phyloP scores from a whole-genome alignment of 2,888 invertebrate species.

The Oxyteleia sp. region DNA sequence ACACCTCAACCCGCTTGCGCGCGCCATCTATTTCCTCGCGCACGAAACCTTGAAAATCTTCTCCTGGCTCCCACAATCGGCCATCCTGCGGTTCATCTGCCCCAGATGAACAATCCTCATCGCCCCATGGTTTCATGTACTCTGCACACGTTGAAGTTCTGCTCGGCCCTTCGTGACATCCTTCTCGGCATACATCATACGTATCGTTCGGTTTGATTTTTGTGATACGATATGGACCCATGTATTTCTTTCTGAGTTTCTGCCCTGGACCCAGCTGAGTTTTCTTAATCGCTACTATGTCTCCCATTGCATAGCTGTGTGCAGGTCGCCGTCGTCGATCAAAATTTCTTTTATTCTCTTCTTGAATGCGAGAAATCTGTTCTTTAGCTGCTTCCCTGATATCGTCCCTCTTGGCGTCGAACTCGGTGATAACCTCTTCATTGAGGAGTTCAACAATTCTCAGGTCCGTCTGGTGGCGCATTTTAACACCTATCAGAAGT shows the following conservation, averaged over 20 bases:
- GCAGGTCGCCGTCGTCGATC: constrained; percentile 7
- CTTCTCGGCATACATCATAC: too few species aligned
- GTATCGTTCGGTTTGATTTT: constrained; percentile 16
- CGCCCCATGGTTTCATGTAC: constrained; percentile 34
- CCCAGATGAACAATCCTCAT: constrained; percentile 15
- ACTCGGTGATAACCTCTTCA: too few species aligned
- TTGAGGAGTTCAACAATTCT: not conserved
- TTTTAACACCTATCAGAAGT: too few species aligned
- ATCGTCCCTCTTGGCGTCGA: too few species aligned
- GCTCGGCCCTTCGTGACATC: constrained; percentile 14
- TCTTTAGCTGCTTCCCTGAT: too few species aligned
- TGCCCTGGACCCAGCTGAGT: constrained; percentile 20
- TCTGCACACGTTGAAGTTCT: constrained; percentile 26
- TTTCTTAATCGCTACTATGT: constrained; percentile 81
- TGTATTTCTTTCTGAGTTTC: constrained; percentile 73
- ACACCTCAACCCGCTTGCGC: too few species aligned
- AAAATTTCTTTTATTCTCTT: too few species aligned
- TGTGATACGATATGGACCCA: constrained; percentile 39
- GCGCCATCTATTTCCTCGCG: too few species aligned
- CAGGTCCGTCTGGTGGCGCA: too few species aligned
- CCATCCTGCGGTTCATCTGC: constrained; percentile 41
- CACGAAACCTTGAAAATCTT: too few species aligned
- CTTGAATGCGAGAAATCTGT: too few species aligned
- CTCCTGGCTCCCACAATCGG: too few species aligned
- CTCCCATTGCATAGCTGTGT: constrained; percentile 65